Conservation (phyloP, 2,113 vertebrate genomes). For the Craseonycteris thonglongyai region DNA sequence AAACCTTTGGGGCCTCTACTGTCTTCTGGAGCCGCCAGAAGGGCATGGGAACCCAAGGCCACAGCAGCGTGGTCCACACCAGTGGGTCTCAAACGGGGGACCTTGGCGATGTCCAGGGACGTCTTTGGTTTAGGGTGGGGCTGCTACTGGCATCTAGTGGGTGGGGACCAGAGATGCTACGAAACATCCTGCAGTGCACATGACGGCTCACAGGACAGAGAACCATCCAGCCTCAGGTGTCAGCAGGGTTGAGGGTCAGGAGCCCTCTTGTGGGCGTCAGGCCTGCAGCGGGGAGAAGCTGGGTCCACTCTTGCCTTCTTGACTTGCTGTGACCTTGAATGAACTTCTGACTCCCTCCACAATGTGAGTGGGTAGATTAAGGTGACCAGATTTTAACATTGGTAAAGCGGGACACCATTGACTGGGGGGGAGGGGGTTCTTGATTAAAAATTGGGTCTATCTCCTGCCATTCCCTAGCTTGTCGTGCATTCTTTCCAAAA, state of each 20-base stretch:
- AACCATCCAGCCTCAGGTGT: rapidly evolving
- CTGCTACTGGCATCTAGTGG: background rate
- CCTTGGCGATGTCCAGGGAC: background rate
- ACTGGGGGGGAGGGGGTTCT: too few relatives aligned
- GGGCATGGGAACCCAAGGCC: background rate
- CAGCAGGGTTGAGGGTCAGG: rapidly evolving
- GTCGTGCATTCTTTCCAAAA: too few relatives aligned
- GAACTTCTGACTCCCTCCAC: background rate
- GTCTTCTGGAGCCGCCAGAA: background rate
- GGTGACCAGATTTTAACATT: too few relatives aligned
- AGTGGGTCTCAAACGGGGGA: background rate
- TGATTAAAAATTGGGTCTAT: too few relatives aligned
- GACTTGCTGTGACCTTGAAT: background rate
- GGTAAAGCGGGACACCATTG: too few relatives aligned
- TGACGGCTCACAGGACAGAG: background rate
- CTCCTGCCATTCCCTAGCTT: too few relatives aligned
- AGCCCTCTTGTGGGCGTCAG: background rate
- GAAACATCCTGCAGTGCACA: rapidly evolving
- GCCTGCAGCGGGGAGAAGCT: rapidly evolving
- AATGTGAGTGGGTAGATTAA: background rate
- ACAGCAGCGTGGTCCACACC: background rate
- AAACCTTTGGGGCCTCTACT: rapidly evolving
- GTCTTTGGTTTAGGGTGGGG: background rate
- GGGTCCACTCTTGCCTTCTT: background rate
- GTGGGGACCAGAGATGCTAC: background rate